Conservation (phyloP, 2,888 invertebrate genomes). For the Coenonympha glycerion region DNA sequence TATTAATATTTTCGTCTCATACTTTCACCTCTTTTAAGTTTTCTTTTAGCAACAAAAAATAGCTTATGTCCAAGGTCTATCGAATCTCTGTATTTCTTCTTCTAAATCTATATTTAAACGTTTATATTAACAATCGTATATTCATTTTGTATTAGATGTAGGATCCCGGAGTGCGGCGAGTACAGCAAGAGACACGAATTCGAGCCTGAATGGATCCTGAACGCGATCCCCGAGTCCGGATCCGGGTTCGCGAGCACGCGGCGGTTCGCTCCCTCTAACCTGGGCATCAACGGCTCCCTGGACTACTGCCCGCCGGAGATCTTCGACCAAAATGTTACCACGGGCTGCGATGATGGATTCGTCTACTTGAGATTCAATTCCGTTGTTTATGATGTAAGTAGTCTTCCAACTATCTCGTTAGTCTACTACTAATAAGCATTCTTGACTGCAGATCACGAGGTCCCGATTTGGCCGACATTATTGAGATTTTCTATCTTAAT, state of each 20-base stretch:
- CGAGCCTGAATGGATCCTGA: slow-evolving; percentile 47
- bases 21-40: no score
- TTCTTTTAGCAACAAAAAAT: no score
- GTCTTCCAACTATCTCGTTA: no score
- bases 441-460: no score
- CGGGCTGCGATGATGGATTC: slow-evolving; percentile 33
- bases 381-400: slow-evolving; percentile 39
- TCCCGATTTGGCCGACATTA: no score
- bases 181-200: slow-evolving; percentile 29
- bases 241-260: slow-evolving; percentile 51
- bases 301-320: slow-evolving; percentile 42
- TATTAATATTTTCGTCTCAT: no score
- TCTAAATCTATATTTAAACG: no score
- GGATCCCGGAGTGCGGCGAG: slow-evolving; percentile 57
- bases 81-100: no score
- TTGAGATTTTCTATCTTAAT: no score
- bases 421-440: no score
- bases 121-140: neutral
- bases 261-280: slow-evolving; percentile 38
- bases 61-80: no score
- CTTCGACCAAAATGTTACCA: slow-evolving; percentile 33
- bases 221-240: slow-evolving; percentile 46
- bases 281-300: slow-evolving; percentile 30
- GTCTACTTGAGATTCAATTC: slow-evolving; percentile 35
- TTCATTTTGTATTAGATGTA: slow-evolving; percentile 45